phyloP scores from a whole-genome alignment of 2,888 invertebrate species.

The Brassicogethes aeneus region DNA sequence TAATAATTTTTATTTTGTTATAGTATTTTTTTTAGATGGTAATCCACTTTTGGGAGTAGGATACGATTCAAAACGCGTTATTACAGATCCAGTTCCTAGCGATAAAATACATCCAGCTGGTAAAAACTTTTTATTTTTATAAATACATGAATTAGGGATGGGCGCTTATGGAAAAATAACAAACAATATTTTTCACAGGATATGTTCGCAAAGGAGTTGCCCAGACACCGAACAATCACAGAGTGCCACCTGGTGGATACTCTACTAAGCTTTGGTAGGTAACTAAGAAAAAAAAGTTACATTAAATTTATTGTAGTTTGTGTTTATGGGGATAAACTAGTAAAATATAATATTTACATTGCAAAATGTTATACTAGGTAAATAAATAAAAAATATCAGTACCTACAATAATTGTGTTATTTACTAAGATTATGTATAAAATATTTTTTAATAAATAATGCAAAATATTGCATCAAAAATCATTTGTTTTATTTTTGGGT shows the following conservation, averaged over 20 bases:
- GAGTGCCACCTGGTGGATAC: constrained; percentile 38
- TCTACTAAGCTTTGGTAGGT: constrained; percentile 35
- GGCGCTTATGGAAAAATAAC: no score
- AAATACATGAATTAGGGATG: no score
- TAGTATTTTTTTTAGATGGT: constrained; percentile 29
- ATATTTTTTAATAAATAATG: no score
- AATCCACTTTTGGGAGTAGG: constrained; percentile 37
- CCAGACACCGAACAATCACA: constrained; percentile 19
- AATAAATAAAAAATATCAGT: no score
- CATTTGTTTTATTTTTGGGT: no score
- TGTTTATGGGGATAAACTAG: not conserved
- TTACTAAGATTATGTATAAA: no score
- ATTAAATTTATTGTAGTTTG: no score
- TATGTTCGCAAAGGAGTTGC: constrained; percentile 1
- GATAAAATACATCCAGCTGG: constrained; percentile 1
- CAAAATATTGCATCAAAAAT: no score
- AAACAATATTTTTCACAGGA: constrained; percentile 3
- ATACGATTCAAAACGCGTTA: constrained; percentile 23
- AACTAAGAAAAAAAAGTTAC: constrained; percentile 4
- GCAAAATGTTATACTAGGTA: no score
- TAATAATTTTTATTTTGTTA: no score
- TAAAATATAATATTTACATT: constrained; percentile 2
- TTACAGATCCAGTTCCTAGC: constrained; percentile 4
- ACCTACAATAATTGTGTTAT: no score
- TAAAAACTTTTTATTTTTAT: not conserved